Percentiles rank a stretch among this genome's conserved stretches.
phyloP scores from a whole-genome alignment of 2,113 vertebrate genomes.

The Cariama cristata region DNA sequence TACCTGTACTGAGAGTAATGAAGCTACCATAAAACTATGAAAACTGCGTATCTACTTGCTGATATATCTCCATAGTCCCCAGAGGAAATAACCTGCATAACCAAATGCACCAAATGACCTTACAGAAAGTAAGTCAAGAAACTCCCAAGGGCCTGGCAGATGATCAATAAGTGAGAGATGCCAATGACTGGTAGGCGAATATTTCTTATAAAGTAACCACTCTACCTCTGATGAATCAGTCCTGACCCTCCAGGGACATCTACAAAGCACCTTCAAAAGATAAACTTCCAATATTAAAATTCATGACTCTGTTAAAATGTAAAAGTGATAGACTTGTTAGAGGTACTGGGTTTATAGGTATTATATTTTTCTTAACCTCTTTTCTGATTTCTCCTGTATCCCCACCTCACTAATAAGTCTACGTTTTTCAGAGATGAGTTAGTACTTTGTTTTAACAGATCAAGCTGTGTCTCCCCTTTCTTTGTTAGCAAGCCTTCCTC shows the following conservation, averaged over 20 bases:
- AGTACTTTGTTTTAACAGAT: not conserved
- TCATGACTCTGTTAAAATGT: not conserved
- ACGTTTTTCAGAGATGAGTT: not conserved
- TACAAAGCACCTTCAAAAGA: not conserved
- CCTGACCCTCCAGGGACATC: not conserved
- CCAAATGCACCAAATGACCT: not conserved
- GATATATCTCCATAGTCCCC: not conserved
- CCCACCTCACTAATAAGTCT: not conserved
- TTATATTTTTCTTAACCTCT: not conserved
- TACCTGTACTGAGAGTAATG: not conserved
- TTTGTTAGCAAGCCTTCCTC: not conserved
- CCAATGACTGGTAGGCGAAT: not conserved
- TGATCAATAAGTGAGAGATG: not conserved
- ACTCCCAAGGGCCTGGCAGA: not conserved
- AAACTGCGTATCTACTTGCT: not conserved
- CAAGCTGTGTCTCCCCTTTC: not conserved
- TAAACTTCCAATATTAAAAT: not conserved
- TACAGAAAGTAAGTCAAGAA: not conserved
- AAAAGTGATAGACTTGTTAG: not conserved
- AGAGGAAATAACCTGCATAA: not conserved
- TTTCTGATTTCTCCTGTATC: not conserved
- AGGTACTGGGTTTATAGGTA: not conserved
- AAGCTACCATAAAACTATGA: not conserved
- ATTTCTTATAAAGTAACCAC: not conserved
- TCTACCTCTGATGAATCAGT: not conserved